phyloP scores from a whole-genome alignment of 37 sponge, comb jelly and placozoan species.

The Amphimedon queenslandica region DNA sequence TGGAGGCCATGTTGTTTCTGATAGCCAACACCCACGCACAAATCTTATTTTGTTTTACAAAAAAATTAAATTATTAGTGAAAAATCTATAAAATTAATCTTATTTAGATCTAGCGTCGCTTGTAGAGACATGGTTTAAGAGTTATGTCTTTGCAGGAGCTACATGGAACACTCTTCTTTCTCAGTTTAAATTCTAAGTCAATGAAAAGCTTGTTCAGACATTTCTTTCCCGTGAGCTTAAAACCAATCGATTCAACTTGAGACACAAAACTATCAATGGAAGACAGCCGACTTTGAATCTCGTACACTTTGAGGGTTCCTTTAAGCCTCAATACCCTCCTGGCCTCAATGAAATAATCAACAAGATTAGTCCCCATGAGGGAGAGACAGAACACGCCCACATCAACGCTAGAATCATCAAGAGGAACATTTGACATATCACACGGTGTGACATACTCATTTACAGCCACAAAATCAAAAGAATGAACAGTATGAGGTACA shows the following conservation, averaged over 20 bases:
- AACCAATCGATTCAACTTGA: conserved; percentile 61
- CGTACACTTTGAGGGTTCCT: conserved; percentile 79
- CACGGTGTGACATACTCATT: conserved; percentile 79
- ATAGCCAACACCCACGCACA: too few relatives aligned
- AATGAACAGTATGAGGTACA: conserved; percentile 72
- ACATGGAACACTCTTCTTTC: background rate
- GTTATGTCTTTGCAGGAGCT: conserved; percentile 31
- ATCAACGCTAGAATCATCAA: conserved; percentile 62
- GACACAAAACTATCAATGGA: conserved; percentile 58
- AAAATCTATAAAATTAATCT: too few relatives aligned
- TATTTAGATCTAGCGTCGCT: conserved; percentile 62
- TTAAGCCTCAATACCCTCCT: conserved; percentile 55
- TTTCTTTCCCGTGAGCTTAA: conserved; percentile 42
- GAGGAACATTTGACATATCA: conserved; percentile 87
- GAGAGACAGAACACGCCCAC: conserved; percentile 91
- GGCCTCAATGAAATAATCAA: conserved; percentile 87
- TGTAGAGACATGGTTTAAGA: conserved; percentile 94
- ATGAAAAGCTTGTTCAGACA: conserved; percentile 64
- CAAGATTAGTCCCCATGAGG: conserved; percentile 92
- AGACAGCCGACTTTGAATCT: conserved; percentile 74
- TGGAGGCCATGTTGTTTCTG: too few relatives aligned
- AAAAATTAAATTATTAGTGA: background rate
- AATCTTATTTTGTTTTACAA: background rate
- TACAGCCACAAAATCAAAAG: conserved; percentile 87
- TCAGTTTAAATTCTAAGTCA: conserved; percentile 62